These are phyloP conservation scores for Erpobdella octoculata DNA, from an alignment of 2,888 invertebrate species.

Conservation along the genomic window DNA sequence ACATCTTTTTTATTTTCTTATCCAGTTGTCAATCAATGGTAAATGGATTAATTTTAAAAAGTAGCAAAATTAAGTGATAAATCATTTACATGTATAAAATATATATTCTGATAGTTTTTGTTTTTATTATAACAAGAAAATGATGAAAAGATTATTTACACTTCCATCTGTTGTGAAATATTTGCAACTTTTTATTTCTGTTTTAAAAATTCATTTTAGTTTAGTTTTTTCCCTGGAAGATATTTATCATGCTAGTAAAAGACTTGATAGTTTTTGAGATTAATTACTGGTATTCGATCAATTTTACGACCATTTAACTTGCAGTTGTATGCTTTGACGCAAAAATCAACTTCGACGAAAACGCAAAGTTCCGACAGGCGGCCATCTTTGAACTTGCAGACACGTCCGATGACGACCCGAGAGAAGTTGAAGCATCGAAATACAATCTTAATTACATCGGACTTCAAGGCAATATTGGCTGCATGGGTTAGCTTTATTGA, in stretches of 20 bases:
- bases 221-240: neutral
- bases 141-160: too few relatives aligned
- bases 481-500: conserved; percentile 62
- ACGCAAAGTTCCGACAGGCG: conserved; percentile 78
- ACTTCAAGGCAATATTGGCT: conserved; percentile 95
- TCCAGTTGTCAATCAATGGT: neutral
- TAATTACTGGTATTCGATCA: too few relatives aligned
- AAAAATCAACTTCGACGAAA: conserved; percentile 97
- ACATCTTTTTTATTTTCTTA: neutral
- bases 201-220: too few relatives aligned
- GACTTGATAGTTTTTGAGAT: neutral
- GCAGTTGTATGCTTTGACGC: conserved; percentile 91
- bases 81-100: too few relatives aligned
- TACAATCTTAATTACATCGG: conserved; percentile 89
- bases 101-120: too few relatives aligned
- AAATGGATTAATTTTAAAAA: too few relatives aligned
- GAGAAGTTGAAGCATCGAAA: conserved; percentile 85
- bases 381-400: conserved; percentile 84
- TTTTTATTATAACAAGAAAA: too few relatives aligned
- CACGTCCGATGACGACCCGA: conserved; percentile 74
- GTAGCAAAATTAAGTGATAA: too few relatives aligned
- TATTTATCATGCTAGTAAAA: neutral
- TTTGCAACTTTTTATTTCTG: too few relatives aligned
- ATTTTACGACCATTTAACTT: too few relatives aligned
- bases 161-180: too few relatives aligned